Percentiles rank a stretch among this genome's conserved stretches.
Evolutionary conservation across 1,140 invertebrate species (phyloP).

Genomic region (Aphidius gifuensis): DNA sequence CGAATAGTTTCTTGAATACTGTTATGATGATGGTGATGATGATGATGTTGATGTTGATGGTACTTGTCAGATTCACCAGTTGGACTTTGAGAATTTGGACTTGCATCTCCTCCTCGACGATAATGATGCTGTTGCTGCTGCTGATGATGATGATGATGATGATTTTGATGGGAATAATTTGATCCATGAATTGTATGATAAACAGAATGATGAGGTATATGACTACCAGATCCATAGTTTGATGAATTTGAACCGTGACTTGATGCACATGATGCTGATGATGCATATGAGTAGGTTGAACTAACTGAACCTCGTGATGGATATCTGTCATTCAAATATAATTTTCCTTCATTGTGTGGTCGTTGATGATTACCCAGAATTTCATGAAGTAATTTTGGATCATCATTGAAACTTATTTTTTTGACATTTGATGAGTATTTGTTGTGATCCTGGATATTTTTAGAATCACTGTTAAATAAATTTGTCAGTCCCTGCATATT

Average conservation of each 20-base stretch:
- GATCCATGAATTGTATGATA: constrained; percentile 44
- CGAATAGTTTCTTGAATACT: constrained; percentile 69
- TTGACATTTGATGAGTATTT: constrained; percentile 13
- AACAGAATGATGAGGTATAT: constrained; percentile 33
- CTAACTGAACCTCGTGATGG: constrained; percentile 45
- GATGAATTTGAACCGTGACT: constrained; percentile 40
- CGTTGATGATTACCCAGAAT: constrained; percentile 33
- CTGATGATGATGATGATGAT: constrained; percentile 34
- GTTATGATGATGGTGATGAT: constrained; percentile 45
- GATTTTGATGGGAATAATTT: constrained; percentile 28
- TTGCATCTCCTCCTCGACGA: constrained; percentile 21
- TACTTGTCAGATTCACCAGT: constrained; percentile 42
- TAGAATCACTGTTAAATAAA: constrained; percentile 35
- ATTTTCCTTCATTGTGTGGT: constrained; percentile 23
- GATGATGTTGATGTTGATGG: constrained; percentile 15
- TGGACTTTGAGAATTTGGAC: constrained; percentile 36
- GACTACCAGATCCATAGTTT: constrained; percentile 33
- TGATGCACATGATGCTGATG: constrained; percentile 38
- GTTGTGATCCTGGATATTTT: constrained; percentile 21
- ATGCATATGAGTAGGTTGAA: constrained; percentile 45
- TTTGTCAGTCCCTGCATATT: constrained; percentile 44
- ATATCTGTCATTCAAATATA: constrained; percentile 30
- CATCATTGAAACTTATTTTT: constrained; percentile 33
- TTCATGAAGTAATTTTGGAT: constrained; percentile 36
- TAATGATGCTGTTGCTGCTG: constrained; percentile 30